Evolutionary conservation across 2,113 vertebrate species (phyloP).

Genomic region (Chloroceryle aenea): DNA sequence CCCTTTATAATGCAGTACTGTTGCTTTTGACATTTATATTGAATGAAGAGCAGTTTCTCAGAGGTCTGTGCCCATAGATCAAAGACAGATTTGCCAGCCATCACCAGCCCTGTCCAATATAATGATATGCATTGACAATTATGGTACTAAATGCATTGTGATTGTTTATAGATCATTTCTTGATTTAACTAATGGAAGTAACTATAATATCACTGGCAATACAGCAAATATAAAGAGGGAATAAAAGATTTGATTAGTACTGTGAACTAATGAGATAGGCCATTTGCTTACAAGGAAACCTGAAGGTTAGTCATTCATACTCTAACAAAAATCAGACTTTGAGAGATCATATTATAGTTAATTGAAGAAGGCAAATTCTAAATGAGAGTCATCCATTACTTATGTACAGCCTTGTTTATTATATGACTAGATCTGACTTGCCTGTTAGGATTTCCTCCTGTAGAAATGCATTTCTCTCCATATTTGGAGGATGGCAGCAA

Average conservation of each 20-base stretch:
- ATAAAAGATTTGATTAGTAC: conserved; percentile 71
- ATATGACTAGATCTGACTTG: conserved; percentile 17
- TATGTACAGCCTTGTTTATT: conserved; percentile 49
- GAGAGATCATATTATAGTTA: conserved; percentile 64
- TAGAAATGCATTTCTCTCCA: conserved; percentile 18
- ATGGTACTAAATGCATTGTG: conserved; percentile 14
- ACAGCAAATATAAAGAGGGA: conserved; percentile 64
- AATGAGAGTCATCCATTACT: conserved; percentile 61
- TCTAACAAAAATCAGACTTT: conserved; percentile 56
- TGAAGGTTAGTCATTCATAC: conserved; percentile 72
- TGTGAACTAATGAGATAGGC: conserved; percentile 55
- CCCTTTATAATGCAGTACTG: background rate
- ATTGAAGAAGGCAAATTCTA: conserved; percentile 68
- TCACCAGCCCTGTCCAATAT: background rate
- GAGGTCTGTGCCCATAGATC: background rate
- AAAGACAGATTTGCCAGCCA: background rate
- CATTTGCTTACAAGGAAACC: conserved; percentile 71
- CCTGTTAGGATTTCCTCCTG: conserved; percentile 10
- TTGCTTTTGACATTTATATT: background rate
- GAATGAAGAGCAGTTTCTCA: background rate
- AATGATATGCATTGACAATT: conserved; percentile 36
- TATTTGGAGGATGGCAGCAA: conserved; percentile 36
- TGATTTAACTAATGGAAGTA: conserved; percentile 53
- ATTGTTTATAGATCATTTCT: conserved; percentile 51
- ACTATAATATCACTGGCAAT: conserved; percentile 29